These are phyloP conservation scores for Sphaeridia pumilis DNA, from an alignment of 2,888 invertebrate species.

Conservation along the genomic window DNA sequence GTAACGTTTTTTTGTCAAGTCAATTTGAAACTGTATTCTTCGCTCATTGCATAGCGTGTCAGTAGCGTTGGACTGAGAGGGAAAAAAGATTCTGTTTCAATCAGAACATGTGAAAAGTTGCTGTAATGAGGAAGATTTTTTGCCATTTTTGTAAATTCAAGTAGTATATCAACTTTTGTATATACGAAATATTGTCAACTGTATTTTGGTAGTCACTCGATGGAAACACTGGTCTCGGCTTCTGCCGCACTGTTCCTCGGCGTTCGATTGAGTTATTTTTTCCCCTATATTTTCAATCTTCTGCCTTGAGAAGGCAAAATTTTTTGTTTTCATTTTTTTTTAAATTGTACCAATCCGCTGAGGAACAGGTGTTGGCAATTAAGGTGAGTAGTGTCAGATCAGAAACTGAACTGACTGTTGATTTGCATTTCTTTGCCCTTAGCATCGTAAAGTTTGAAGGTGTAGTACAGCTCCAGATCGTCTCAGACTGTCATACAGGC, in stretches of 20 bases:
- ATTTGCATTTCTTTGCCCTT: constrained; percentile 37
- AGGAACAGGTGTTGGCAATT: constrained; percentile 23
- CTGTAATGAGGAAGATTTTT: not conserved
- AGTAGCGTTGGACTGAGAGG: not conserved
- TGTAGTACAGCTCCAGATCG: constrained; percentile 36
- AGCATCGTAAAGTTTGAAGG: constrained; percentile 36
- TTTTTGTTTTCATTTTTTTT: constrained; percentile 3
- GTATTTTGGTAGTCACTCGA: constrained; percentile 19
- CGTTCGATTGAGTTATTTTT: too few species aligned
- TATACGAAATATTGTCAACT: constrained; percentile 4
- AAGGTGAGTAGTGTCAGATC: constrained; percentile 37
- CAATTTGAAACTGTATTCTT: too few species aligned
- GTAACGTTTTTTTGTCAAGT: too few species aligned
- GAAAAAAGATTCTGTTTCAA: not conserved
- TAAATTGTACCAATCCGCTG: constrained; percentile 3
- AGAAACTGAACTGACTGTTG: constrained; percentile 36
- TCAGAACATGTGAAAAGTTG: not conserved
- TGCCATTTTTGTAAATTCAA: not conserved
- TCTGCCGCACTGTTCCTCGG: constrained; percentile 25
- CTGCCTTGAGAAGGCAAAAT: constrained; percentile 1
- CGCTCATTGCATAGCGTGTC: too few species aligned
- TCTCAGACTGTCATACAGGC: constrained; percentile 35
- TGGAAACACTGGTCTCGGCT: constrained; percentile 36
- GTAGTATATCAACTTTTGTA: not conserved
- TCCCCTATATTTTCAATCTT: not conserved